A percentile compares a stretch with the other conserved stretches of the same genome.
These are phyloP conservation scores for Adelognathus sp. DNA, from an alignment of 2,888 invertebrate species.

Conservation along the genomic window DNA sequence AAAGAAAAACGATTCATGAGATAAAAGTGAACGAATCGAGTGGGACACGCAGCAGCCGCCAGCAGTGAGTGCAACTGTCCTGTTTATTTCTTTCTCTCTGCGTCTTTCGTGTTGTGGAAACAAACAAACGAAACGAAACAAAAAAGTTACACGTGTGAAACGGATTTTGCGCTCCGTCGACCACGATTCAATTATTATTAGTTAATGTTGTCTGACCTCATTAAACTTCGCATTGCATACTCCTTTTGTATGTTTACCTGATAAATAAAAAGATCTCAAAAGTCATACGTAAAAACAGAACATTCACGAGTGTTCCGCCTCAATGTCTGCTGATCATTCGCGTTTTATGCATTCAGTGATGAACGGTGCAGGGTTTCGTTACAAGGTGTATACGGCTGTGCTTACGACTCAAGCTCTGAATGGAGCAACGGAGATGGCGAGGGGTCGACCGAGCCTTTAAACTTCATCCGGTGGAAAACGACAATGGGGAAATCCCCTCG, in stretches of 20 bases:
- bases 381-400: neutral
- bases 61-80: conserved; percentile 26
- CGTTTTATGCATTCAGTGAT: neutral
- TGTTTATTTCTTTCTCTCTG: conserved; percentile 14
- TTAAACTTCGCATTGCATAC: conserved; percentile 73
- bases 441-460: conserved; percentile 41
- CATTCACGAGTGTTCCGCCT: neutral
- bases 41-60: conserved; percentile 35
- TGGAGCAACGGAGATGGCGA: conserved; percentile 31
- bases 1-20: conserved; percentile 30
- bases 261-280: conserved; percentile 77
- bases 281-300: conserved; percentile 64
- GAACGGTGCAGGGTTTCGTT: neutral
- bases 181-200: conserved; percentile 66
- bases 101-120: conserved; percentile 22
- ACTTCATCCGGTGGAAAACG: conserved; percentile 34
- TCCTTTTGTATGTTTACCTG: conserved; percentile 76
- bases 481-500: conserved; percentile 45
- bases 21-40: conserved; percentile 36
- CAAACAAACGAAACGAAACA: conserved; percentile 22
- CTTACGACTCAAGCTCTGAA: neutral
- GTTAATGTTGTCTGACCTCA: conserved; percentile 71
- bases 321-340: neutral
- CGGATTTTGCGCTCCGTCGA: conserved; percentile 55
- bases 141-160: conserved; percentile 28